phyloP scores from a whole-genome alignment of 2,888 invertebrate genomes.

The Hemicrepidius hirtus region DNA sequence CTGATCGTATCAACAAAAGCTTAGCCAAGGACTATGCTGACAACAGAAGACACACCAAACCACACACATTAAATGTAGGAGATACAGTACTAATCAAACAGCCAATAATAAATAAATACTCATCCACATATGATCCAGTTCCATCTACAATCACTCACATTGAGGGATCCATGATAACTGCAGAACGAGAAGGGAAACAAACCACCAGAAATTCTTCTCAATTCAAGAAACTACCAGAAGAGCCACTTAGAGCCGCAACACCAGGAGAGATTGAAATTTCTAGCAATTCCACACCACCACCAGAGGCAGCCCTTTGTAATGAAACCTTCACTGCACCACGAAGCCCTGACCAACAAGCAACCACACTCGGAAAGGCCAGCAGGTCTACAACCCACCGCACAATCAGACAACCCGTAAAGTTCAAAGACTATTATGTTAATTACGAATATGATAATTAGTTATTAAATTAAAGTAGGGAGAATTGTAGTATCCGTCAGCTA shows the following conservation, averaged over 20 bases:
- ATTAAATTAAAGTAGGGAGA: no score
- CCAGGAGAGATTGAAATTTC: background rate
- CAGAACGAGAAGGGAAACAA: background rate
- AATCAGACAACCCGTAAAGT: background rate
- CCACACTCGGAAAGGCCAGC: background rate
- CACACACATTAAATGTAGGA: background rate
- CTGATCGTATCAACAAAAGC: constrained; percentile 3
- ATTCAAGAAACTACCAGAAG: background rate
- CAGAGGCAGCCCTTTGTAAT: background rate
- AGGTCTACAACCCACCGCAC: background rate
- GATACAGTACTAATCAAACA: no score
- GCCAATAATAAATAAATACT: no score
- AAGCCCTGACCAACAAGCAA: background rate
- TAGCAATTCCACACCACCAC: background rate
- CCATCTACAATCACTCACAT: no score
- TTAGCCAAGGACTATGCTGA: constrained; percentile 6
- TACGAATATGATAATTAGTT: background rate
- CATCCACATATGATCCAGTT: no score
- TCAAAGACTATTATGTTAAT: background rate
- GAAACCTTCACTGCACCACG: background rate
- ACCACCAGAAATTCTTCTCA: no score
- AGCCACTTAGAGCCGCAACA: background rate
- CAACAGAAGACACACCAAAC: no score
- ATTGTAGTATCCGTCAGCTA: no score
- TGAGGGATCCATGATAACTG: background rate